Conservation (phyloP, 2,888 invertebrate genomes). For the Ditylenchus weischeri region DNA sequence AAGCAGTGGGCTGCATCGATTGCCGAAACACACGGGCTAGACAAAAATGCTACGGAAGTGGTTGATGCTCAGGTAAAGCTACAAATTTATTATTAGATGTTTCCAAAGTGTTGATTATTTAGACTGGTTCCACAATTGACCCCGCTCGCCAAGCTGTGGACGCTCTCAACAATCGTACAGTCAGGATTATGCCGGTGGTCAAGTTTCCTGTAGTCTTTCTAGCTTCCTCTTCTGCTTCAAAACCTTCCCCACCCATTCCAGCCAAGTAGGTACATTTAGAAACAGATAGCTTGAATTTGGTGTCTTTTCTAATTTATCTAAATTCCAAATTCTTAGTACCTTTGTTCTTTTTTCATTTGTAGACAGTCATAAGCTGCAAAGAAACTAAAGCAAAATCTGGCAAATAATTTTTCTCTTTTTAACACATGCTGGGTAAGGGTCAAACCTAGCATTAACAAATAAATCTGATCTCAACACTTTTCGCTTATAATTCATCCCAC, state of each 20-base stretch:
- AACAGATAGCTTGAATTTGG: no score
- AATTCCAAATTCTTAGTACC: no score
- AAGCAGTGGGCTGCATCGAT: conserved; percentile 49
- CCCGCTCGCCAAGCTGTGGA: conserved; percentile 55
- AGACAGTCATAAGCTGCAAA: no score
- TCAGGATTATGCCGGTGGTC: conserved; percentile 54
- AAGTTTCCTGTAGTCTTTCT: conserved; percentile 51
- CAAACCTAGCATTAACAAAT: no score
- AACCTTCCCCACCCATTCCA: conserved; percentile 37
- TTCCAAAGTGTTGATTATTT: neutral
- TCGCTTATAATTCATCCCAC: no score
- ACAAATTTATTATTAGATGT: neutral
- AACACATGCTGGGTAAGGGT: no score
- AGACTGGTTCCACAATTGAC: conserved; percentile 53
- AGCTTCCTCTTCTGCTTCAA: conserved; percentile 48
- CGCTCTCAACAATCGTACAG: conserved; percentile 51
- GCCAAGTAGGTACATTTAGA: no score
- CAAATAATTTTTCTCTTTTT: no score
- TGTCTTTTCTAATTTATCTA: no score
- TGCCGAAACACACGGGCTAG: conserved; percentile 47
- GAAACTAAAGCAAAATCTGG: no score
- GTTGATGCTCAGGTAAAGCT: conserved; percentile 47
- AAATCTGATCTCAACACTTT: no score
- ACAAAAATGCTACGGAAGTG: conserved; percentile 47
- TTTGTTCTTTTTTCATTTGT: no score